Evolutionary conservation across 1,140 invertebrate genomes (phyloP).

Genomic region (Probaryconus sp.): DNA sequence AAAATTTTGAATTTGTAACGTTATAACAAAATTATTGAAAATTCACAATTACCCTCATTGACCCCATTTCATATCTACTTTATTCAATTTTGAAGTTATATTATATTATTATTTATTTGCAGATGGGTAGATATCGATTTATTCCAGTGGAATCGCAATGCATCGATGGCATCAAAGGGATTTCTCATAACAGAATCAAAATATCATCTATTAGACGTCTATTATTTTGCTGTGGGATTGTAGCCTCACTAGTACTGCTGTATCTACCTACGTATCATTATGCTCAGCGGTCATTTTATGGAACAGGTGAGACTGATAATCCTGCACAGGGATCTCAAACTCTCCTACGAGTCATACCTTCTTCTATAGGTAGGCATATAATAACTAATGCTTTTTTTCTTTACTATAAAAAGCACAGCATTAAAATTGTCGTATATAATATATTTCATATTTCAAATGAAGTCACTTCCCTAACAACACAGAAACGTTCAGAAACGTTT

Average conservation of each 20-base stretch:
- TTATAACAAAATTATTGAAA: no score
- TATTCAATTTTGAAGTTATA: slow-evolving; percentile 6
- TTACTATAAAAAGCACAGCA: no score
- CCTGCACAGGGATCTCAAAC: slow-evolving; percentile 61
- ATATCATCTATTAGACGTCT: slow-evolving; percentile 71
- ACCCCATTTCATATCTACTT: neutral
- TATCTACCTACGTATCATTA: slow-evolving; percentile 77
- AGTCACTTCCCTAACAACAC: no score
- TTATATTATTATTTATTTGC: slow-evolving; percentile 16
- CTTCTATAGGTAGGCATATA: slow-evolving; percentile 72
- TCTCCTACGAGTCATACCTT: slow-evolving; percentile 65
- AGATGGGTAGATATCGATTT: slow-evolving; percentile 52
- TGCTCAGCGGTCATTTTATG: slow-evolving; percentile 71
- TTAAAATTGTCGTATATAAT: no score
- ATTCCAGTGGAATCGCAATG: slow-evolving; percentile 52
- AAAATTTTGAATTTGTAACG: slow-evolving; percentile 10
- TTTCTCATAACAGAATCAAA: slow-evolving; percentile 63
- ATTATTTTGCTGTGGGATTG: slow-evolving; percentile 70
- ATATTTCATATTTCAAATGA: no score
- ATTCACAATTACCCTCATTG: neutral
- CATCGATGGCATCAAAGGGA: slow-evolving; percentile 42
- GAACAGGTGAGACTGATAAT: slow-evolving; percentile 73
- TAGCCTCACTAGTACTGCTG: slow-evolving; percentile 70
- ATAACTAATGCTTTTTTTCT: slow-evolving; percentile 48
- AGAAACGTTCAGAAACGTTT: no score